These are phyloP conservation scores for Ganaspis brasiliensis DNA, from an alignment of 2,888 invertebrate species.

Conservation along the genomic window DNA sequence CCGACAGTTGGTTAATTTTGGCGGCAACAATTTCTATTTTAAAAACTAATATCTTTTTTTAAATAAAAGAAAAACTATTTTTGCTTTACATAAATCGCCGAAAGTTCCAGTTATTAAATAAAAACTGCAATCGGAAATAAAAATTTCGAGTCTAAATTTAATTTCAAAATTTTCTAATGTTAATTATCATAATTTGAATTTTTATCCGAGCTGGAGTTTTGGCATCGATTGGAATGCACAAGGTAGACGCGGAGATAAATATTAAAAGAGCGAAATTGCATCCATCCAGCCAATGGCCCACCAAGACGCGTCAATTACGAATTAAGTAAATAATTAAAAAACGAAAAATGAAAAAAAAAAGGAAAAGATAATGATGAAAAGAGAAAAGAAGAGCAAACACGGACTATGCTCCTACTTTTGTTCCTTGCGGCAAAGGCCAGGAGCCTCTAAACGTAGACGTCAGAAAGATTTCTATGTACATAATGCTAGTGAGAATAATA, in stretches of 20 bases:
- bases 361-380: slow-evolving; percentile 3
- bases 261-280: slow-evolving; percentile 18
- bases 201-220: neutral
- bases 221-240: neutral
- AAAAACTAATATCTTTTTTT: too few species aligned
- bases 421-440: neutral
- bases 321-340: slow-evolving; percentile 34
- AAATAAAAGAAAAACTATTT: slow-evolving; percentile 13
- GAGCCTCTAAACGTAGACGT: slow-evolving; percentile 27
- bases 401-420: slow-evolving; percentile 4
- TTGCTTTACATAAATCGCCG: too few species aligned
- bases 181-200: neutral
- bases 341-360: too few species aligned
- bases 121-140: too few species aligned
- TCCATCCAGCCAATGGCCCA: slow-evolving; percentile 51
- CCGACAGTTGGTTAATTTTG: too few species aligned
- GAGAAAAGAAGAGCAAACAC: neutral
- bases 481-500: slow-evolving; percentile 70
- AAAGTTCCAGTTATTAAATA: too few species aligned
- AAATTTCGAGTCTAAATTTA: neutral
- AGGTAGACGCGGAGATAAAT: neutral
- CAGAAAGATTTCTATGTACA: slow-evolving; percentile 39
- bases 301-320: slow-evolving; percentile 59
- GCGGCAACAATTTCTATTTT: too few species aligned
- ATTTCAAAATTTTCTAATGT: neutral